phyloP scores from a whole-genome alignment of 2,113 vertebrate genomes.

The Anhinga anhinga region DNA sequence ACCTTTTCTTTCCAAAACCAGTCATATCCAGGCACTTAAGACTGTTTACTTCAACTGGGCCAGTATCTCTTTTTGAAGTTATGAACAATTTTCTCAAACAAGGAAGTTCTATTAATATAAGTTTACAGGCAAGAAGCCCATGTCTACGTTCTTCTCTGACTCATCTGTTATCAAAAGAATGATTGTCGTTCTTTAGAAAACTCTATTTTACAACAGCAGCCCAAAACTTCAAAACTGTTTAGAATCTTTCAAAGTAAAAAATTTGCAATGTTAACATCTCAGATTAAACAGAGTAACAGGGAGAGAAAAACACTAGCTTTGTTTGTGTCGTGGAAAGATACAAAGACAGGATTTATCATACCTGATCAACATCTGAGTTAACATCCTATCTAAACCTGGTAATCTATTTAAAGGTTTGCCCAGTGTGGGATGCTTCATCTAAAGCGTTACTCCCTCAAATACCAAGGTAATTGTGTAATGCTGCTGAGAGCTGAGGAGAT shows the following conservation, averaged over 20 bases:
- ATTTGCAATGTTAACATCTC: neutral
- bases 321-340: neutral
- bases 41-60: conserved; percentile 5
- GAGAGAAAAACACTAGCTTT: neutral
- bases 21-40: neutral
- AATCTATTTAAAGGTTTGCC: conserved; percentile 3
- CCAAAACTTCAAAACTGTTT: conserved; percentile 33
- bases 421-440: neutral
- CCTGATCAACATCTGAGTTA: neutral
- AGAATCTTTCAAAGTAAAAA: neutral
- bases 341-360: neutral
- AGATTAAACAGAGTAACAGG: neutral
- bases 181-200: neutral
- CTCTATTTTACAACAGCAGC: conserved; percentile 9
- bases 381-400: neutral
- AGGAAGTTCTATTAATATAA: conserved; percentile 56
- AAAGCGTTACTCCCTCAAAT: neutral
- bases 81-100: conserved; percentile 7
- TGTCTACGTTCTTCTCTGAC: conserved; percentile 14
- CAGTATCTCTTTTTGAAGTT: conserved; percentile 26
- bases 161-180: conserved; percentile 39
- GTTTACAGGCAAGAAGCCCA: conserved; percentile 16
- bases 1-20: conserved; percentile 16
- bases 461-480: neutral
- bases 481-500: neutral